A percentile compares a stretch with the other conserved stretches of the same genome.
phyloP scores from a whole-genome alignment of 2,113 vertebrate genomes.

The Gadus macrocephalus region DNA sequence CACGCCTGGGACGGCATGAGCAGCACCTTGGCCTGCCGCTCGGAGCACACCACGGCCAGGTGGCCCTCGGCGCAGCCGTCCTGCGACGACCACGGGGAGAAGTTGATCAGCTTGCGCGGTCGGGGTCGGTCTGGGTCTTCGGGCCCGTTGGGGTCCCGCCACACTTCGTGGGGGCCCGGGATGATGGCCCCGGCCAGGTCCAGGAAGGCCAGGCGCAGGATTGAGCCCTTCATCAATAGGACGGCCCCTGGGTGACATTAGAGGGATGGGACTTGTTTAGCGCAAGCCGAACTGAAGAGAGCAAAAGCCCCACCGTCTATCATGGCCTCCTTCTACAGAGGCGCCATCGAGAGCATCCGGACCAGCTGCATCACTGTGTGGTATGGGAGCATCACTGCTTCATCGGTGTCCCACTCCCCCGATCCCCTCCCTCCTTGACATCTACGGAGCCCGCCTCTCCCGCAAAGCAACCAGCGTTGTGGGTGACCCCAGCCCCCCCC shows the following conservation, averaged over 20 bases:
- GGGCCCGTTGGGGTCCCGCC: slow-evolving; percentile 81
- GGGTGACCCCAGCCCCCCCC: no score
- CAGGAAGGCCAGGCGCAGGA: slow-evolving; percentile 86
- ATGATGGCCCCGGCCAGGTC: slow-evolving; percentile 82
- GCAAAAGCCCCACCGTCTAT: not conserved
- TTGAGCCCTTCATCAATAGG: slow-evolving; percentile 88
- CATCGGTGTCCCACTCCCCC: no score
- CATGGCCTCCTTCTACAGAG: no score
- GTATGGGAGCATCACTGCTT: no score
- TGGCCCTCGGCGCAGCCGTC: slow-evolving; percentile 85
- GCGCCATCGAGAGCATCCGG: no score
- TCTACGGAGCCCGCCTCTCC: no score
- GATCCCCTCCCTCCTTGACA: no score
- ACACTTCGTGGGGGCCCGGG: slow-evolving; percentile 86
- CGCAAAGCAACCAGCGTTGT: no score
- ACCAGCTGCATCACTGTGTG: no score
- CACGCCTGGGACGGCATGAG: slow-evolving; percentile 95
- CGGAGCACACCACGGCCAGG: slow-evolving; percentile 91
- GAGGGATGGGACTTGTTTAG: not conserved
- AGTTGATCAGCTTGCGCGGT: slow-evolving; percentile 85
- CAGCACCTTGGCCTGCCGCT: slow-evolving; percentile 98
- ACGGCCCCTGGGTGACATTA: slow-evolving; percentile 74
- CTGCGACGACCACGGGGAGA: slow-evolving; percentile 85
- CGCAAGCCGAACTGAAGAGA: not conserved
- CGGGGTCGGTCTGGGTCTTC: slow-evolving; percentile 84